These are phyloP conservation scores for Agrenia bidenticulata DNA, from an alignment of 2,888 invertebrate genomes.

Conservation along the genomic window DNA sequence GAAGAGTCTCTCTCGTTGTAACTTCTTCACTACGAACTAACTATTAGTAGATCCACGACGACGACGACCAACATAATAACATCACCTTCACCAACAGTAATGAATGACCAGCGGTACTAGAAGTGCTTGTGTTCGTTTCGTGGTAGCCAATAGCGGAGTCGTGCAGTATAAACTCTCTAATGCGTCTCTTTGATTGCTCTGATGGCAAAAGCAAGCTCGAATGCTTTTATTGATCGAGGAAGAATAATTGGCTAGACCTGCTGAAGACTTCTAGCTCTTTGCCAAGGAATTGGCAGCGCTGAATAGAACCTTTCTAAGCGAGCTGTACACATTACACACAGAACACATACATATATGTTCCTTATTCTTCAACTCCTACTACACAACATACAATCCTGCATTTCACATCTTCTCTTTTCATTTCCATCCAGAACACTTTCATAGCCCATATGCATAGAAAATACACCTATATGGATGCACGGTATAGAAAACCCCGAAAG, in stretches of 20 bases:
- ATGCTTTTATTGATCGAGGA: constrained; percentile 24
- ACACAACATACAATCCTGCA: no score
- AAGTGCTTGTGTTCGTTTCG: not conserved
- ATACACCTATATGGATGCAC: not conserved
- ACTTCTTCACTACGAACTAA: constrained; percentile 7
- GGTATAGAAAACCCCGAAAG: not conserved
- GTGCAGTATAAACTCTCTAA: constrained; percentile 15
- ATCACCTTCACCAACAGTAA: constrained; percentile 1
- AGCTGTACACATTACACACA: not conserved
- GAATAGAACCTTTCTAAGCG: not conserved
- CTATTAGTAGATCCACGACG: no score
- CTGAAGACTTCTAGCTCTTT: constrained; percentile 3
- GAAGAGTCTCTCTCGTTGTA: constrained; percentile 1
- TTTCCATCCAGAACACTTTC: not conserved
- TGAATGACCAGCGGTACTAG: constrained; percentile 8
- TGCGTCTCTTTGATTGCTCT: constrained; percentile 45
- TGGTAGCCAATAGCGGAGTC: constrained; percentile 10
- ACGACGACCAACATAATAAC: not conserved
- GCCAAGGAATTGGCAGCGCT: constrained; percentile 11
- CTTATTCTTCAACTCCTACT: no score
- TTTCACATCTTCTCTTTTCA: not conserved
- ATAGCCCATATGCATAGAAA: no score
- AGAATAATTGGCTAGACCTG: constrained; percentile 19
- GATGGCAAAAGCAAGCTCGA: constrained; percentile 27
- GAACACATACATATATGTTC: no score